Percentiles rank a stretch among this genome's conserved stretches.
Evolutionary conservation across 2,113 vertebrate genomes (phyloP).

Genomic region (Centrocercus urophasianus): DNA sequence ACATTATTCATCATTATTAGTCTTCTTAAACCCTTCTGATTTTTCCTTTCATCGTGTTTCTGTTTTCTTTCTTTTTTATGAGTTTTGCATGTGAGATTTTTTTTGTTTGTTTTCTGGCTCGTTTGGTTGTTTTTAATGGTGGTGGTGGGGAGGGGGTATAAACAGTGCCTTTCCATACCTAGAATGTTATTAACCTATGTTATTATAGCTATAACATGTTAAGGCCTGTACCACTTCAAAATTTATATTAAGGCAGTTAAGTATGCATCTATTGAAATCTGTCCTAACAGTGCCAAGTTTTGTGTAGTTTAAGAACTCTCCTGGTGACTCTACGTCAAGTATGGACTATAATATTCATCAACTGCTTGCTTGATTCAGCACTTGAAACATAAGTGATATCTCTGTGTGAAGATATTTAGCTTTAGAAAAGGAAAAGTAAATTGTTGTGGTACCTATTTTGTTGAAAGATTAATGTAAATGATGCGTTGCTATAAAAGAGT

Average conservation of each 20-base stretch:
- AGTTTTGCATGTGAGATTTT: not conserved
- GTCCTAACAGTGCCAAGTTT: not conserved
- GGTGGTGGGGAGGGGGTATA: not conserved
- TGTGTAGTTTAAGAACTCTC: not conserved
- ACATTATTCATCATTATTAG: conserved; percentile 1
- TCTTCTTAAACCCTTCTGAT: not conserved
- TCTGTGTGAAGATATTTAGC: not conserved
- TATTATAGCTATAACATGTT: not conserved
- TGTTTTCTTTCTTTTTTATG: not conserved
- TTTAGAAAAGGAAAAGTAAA: not conserved
- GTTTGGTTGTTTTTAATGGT: not conserved
- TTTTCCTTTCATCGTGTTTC: not conserved
- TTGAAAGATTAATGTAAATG: not conserved
- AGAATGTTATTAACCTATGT: not conserved
- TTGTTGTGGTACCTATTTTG: not conserved
- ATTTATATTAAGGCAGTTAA: rapidly evolving
- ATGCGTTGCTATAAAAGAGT: not conserved
- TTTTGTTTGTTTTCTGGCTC: not conserved
- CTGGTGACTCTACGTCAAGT: not conserved
- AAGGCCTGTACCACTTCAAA: not conserved
- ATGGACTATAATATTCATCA: not conserved
- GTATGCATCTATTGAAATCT: not conserved
- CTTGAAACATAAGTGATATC: not conserved
- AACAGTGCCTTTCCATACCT: not conserved
- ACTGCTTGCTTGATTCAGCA: not conserved